Percentiles rank a stretch among this genome's conserved stretches.
These are phyloP conservation scores for Oligia fasciuncula DNA, from an alignment of 2,888 invertebrate genomes.

Conservation along the genomic window DNA sequence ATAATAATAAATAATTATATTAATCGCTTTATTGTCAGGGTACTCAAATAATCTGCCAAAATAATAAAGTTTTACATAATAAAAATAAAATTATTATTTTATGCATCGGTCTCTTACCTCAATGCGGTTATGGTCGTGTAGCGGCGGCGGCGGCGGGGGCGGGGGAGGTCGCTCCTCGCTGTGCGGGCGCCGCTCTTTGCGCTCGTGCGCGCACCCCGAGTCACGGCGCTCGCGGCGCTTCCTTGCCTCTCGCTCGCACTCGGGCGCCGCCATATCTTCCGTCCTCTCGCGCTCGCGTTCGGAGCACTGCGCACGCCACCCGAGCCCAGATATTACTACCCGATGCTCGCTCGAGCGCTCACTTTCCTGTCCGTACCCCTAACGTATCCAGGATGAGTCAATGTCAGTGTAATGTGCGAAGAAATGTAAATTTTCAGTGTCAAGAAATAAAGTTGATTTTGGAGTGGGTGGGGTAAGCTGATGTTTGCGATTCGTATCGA, in stretches of 20 bases:
- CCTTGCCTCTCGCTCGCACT: constrained; percentile 90
- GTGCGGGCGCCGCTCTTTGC: constrained; percentile 86
- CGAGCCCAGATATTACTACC: constrained; percentile 86
- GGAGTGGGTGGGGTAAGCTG: constrained; percentile 73
- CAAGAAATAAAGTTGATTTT: constrained; percentile 66
- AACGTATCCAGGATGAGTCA: constrained; percentile 73
- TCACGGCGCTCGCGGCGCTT: constrained; percentile 91
- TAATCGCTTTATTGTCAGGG: neutral
- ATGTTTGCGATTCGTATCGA: constrained; percentile 72
- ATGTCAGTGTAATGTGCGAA: constrained; percentile 80
- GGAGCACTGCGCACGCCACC: constrained; percentile 89
- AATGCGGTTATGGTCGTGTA: constrained; percentile 85
- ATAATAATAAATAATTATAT: neutral
- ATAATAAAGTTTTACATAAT: neutral
- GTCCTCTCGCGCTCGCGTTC: constrained; percentile 81
- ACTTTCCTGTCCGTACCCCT: constrained; percentile 88
- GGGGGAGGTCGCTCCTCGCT: constrained; percentile 87
- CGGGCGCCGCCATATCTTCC: constrained; percentile 88
- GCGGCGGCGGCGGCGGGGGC: constrained; percentile 85
- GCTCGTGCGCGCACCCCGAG: constrained; percentile 88
- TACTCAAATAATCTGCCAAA: neutral
- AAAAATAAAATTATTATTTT: neutral
- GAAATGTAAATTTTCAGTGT: constrained; percentile 61
- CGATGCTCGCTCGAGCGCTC: constrained; percentile 87
- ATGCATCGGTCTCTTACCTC: constrained; percentile 75